Evolutionary conservation across 2,797 vertebrate genomes (phyloP).

Genomic region (Florisuga fusca): DNA sequence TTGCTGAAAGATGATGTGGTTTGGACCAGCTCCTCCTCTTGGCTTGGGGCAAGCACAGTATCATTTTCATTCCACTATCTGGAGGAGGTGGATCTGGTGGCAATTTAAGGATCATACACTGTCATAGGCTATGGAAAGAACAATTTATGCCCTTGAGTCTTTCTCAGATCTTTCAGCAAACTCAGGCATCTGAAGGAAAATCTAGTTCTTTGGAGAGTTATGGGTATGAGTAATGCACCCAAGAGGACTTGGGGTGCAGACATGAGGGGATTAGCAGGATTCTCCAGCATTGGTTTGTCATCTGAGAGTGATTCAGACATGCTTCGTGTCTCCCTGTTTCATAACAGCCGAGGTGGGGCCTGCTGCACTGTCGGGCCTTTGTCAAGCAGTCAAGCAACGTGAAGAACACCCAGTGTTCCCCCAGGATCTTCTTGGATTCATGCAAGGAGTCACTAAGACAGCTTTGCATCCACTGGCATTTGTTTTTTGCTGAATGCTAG

Average conservation of each 20-base stretch:
- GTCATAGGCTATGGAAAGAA: slow-evolving; percentile 66
- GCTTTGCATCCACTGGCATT: neutral
- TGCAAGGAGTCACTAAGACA: neutral
- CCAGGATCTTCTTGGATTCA: neutral
- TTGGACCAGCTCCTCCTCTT: slow-evolving; percentile 31
- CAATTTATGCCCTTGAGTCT: slow-evolving; percentile 71
- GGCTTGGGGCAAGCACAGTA: neutral
- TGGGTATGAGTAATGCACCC: slow-evolving; percentile 38
- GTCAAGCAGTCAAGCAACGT: neutral
- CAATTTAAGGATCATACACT: slow-evolving; percentile 68
- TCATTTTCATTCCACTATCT: slow-evolving; percentile 32
- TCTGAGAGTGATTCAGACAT: neutral
- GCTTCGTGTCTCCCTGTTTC: neutral
- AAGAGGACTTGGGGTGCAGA: neutral
- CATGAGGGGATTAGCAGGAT: neutral
- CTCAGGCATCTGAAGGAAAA: slow-evolving; percentile 70
- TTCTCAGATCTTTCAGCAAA: slow-evolving; percentile 69
- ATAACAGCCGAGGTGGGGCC: neutral
- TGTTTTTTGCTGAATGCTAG: neutral
- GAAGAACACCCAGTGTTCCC: neutral
- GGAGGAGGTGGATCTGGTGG: slow-evolving; percentile 36
- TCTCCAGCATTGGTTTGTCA: neutral
- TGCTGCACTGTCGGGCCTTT: rapidly evolving
- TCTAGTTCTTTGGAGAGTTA: slow-evolving; percentile 50
- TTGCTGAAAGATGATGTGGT: neutral